Percentiles rank a stretch among this genome's conserved stretches.
phyloP scores from a whole-genome alignment of 2,797 vertebrate genomes.

The Siniperca scherzeri region DNA sequence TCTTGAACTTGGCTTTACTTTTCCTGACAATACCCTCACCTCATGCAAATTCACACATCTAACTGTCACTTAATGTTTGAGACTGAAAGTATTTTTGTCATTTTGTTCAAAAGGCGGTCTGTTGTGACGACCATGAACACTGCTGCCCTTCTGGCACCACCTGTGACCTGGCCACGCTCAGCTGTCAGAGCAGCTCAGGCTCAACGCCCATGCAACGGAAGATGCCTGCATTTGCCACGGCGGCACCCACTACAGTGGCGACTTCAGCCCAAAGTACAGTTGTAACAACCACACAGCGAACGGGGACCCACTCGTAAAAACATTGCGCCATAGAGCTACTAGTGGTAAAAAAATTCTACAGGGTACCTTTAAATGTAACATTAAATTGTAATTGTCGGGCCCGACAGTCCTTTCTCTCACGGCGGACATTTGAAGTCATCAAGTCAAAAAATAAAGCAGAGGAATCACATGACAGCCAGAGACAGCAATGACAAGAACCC shows the following conservation, averaged over 20 bases:
- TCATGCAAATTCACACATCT: not conserved
- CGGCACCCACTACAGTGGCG: conserved; percentile 1
- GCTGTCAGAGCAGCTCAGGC: conserved; percentile 8
- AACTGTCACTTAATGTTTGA: not conserved
- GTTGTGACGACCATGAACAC: conserved; percentile 68
- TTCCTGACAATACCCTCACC: not conserved
- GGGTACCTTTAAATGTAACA: not conserved
- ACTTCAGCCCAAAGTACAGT: not conserved
- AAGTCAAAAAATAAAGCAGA: not conserved
- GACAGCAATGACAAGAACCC: not conserved
- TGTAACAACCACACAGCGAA: not conserved
- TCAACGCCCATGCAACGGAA: conserved; percentile 44
- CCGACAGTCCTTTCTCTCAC: not conserved
- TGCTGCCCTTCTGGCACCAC: conserved; percentile 72
- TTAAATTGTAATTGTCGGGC: not conserved
- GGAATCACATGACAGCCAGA: not conserved
- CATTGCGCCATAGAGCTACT: not conserved
- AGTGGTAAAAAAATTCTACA: not conserved
- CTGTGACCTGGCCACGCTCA: conserved; percentile 23
- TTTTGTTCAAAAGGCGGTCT: conserved; percentile 69
- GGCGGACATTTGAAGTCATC: not conserved
- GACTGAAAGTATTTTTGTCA: not conserved
- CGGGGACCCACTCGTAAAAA: not conserved
- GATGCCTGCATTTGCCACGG: conserved; percentile 15
- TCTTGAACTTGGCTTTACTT: not conserved